Conservation (phyloP, 2,113 vertebrate species). For the Psammodynastes pulverulentus region DNA sequence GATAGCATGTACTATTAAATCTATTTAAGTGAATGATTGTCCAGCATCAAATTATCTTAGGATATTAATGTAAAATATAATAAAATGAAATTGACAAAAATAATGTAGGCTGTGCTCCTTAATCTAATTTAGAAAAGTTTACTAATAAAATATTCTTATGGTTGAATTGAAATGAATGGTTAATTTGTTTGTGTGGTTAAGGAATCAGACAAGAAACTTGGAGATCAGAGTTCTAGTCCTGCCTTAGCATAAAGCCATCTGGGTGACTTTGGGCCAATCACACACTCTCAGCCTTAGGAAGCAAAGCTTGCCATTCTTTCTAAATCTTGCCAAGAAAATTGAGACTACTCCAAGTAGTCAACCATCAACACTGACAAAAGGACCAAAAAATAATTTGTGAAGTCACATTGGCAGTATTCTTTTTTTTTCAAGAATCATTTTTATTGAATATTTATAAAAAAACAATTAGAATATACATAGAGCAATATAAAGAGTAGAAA, state of each 20-base stretch:
- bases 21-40: neutral
- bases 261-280: neutral
- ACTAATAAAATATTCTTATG: neutral
- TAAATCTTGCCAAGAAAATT: neutral
- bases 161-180: neutral
- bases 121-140: neutral
- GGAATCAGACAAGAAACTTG: neutral
- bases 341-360: neutral
- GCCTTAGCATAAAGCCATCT: neutral
- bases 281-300: neutral
- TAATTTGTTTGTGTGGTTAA: neutral
- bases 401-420: neutral
- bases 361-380: neutral
- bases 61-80: neutral
- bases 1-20: neutral
- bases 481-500: no score
- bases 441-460: no score
- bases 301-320: neutral
- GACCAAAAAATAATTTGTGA: neutral
- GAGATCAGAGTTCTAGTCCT: neutral
- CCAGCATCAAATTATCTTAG: neutral
- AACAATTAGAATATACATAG: no score
- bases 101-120: neutral
- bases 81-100: conserved; percentile 1
- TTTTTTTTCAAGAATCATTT: no score